These are phyloP conservation scores for Lethrus apterus DNA, from an alignment of 1,140 invertebrate genomes.

Conservation along the genomic window DNA sequence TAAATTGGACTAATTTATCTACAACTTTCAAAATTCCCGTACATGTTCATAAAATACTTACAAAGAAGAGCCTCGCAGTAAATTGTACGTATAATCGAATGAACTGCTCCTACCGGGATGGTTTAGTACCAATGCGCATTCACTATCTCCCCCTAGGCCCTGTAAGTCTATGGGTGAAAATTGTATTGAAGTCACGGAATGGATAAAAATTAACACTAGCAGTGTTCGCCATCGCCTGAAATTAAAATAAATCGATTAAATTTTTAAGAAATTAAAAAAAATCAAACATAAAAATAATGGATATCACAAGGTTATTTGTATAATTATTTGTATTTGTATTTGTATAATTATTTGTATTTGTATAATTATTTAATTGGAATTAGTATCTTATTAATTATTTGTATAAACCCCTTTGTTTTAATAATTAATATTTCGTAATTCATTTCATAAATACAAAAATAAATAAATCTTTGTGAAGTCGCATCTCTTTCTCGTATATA, in stretches of 20 bases:
- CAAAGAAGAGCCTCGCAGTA: constrained; percentile 59
- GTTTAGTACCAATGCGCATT: constrained; percentile 68
- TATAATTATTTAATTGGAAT: no score
- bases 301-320: background rate
- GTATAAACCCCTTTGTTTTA: no score
- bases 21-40: no score
- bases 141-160: constrained; percentile 44
- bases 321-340: no score
- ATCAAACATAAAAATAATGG: background rate
- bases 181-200: constrained; percentile 27
- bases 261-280: background rate
- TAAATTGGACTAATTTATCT: no score
- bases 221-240: constrained; percentile 19
- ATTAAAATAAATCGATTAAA: constrained; percentile 8
- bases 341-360: no score
- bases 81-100: constrained; percentile 76
- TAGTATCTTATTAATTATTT: no score
- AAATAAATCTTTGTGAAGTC: no score
- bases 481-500: no score
- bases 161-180: constrained; percentile 35
- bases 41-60: no score
- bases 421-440: no score
- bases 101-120: constrained; percentile 65
- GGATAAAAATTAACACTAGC: constrained; percentile 7
- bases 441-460: no score